Evolutionary conservation across 2,888 invertebrate genomes (phyloP).

Genomic region (Nymphalis c-album): DNA sequence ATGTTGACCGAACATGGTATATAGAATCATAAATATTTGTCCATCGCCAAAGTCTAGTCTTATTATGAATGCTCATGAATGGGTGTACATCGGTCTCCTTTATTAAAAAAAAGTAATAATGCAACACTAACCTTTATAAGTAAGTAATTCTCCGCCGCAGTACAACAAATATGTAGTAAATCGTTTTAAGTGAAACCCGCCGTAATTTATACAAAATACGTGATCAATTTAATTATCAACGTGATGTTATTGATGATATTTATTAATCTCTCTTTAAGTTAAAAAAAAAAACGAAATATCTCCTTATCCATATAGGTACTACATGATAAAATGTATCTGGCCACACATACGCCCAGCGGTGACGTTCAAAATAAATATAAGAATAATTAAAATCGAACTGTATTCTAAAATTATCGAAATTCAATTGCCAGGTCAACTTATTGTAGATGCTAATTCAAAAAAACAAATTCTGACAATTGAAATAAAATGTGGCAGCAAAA

Average conservation of each 20-base stretch:
- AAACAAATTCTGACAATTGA: no score
- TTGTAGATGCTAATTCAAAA: no score
- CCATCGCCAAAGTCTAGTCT: no score
- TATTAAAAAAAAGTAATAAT: neutral
- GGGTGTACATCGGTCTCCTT: no score
- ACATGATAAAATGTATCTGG: constrained; percentile 17
- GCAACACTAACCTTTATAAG: neutral
- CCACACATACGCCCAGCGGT: neutral
- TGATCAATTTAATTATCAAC: constrained; percentile 32
- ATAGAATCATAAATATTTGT: no score
- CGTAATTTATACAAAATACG: constrained; percentile 19
- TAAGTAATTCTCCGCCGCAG: neutral
- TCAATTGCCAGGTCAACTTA: no score
- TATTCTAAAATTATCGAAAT: no score
- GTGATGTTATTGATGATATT: constrained; percentile 35
- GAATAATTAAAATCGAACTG: neutral
- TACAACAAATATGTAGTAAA: constrained; percentile 33
- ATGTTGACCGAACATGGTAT: no score
- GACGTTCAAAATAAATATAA: neutral
- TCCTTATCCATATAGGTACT: constrained; percentile 25
- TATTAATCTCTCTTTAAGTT: constrained; percentile 29
- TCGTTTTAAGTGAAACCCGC: constrained; percentile 37
- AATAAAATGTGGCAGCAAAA: no score
- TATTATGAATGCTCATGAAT: no score
- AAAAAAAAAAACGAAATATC: neutral